These are phyloP conservation scores for Pardosa pseudoannulata DNA, from an alignment of 2,888 invertebrate species.

Conservation along the genomic window DNA sequence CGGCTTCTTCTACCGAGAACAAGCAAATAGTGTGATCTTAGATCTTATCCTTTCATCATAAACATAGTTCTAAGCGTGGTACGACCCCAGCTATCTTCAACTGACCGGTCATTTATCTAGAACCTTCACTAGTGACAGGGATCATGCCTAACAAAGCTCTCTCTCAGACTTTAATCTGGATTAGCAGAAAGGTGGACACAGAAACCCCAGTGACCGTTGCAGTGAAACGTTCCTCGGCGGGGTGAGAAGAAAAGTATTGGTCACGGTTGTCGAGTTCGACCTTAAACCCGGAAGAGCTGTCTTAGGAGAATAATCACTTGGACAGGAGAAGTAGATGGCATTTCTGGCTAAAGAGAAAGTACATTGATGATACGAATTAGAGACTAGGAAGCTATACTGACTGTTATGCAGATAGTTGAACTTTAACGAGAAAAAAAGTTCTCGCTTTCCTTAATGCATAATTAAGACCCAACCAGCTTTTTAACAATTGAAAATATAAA, in stretches of 20 bases:
- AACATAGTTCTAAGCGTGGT: neutral
- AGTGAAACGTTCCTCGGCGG: neutral
- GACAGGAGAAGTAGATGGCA: neutral
- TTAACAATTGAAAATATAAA: no score
- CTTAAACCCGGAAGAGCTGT: slow-evolving; percentile 2
- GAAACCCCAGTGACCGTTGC: neutral
- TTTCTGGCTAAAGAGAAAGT: no score
- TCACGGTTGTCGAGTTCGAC: neutral
- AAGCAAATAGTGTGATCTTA: no score
- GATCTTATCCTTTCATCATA: no score
- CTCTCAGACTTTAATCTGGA: neutral
- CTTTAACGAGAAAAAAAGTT: no score
- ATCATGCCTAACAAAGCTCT: neutral
- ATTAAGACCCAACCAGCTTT: no score
- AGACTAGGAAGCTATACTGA: no score
- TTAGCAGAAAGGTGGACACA: neutral
- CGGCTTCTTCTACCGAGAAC: no score
- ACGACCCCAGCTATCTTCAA: neutral
- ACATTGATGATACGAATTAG: no score
- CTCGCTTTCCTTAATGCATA: no score
- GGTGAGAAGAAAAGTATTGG: neutral
- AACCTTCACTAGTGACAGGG: neutral
- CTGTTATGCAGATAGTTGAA: no score
- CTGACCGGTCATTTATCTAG: neutral
- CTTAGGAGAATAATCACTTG: no score